These are phyloP conservation scores for Sinocyclocheilus rhinocerous DNA, from an alignment of 2,113 vertebrate genomes.

Conservation along the genomic window DNA sequence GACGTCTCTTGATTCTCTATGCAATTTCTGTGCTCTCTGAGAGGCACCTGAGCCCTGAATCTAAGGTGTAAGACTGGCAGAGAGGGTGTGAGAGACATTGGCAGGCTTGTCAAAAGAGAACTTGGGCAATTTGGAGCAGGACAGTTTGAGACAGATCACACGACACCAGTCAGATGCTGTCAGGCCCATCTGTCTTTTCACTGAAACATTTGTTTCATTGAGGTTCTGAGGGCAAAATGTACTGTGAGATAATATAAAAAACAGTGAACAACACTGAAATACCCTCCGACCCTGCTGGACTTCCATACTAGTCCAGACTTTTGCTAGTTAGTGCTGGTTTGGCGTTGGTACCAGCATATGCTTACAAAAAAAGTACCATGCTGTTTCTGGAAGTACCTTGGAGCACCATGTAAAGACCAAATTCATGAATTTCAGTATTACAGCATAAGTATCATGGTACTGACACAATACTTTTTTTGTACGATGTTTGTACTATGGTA, in stretches of 20 bases:
- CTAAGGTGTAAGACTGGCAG: neutral
- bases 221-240: neutral
- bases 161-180: neutral
- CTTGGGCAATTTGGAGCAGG: slow-evolving; percentile 14
- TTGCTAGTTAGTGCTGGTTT: neutral
- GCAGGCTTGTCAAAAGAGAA: neutral
- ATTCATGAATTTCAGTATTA: neutral
- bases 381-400: neutral
- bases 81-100: slow-evolving; percentile 21
- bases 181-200: neutral
- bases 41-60: neutral
- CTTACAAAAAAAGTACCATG: neutral
- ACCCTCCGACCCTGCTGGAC: neutral
- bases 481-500: neutral
- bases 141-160: slow-evolving; percentile 16
- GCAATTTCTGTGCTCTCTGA: slow-evolving; percentile 1
- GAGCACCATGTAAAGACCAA: neutral
- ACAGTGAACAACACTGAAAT: neutral
- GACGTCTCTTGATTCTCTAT: slow-evolving; percentile 12
- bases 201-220: neutral
- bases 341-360: neutral
- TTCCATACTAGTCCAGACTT: neutral
- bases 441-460: no score
- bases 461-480: neutral
- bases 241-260: neutral